Conservation (phyloP, 2,113 vertebrate genomes). For the Marmota flaviventris region DNA sequence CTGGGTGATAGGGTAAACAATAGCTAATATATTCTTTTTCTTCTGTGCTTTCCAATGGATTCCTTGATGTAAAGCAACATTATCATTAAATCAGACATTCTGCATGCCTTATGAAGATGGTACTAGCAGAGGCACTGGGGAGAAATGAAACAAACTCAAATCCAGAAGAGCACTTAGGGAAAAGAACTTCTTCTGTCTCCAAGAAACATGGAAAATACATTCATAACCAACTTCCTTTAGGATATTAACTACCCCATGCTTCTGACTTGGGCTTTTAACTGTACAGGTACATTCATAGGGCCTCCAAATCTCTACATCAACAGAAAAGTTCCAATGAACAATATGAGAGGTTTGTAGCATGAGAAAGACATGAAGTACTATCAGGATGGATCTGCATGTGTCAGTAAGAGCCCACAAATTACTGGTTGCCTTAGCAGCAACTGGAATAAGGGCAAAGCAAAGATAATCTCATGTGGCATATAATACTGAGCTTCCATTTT, state of each 20-base stretch:
- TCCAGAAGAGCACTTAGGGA: neutral
- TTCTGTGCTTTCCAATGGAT: neutral
- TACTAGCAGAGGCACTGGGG: neutral
- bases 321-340: neutral
- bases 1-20: neutral
- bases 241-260: neutral
- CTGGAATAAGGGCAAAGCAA: neutral
- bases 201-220: neutral
- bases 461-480: neutral
- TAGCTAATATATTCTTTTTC: neutral
- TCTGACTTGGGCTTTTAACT: neutral
- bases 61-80: neutral
- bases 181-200: neutral
- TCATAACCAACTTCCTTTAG: neutral
- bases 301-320: neutral
- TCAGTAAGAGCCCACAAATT: neutral
- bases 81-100: neutral
- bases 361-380: neutral
- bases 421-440: neutral
- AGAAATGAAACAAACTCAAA: neutral
- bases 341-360: neutral
- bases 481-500: neutral
- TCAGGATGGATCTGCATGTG: neutral
- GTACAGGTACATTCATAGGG: rapidly evolving
- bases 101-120: neutral